Evolutionary conservation across 2,113 vertebrate species (phyloP).

Genomic region (Brevimyrus niger): DNA sequence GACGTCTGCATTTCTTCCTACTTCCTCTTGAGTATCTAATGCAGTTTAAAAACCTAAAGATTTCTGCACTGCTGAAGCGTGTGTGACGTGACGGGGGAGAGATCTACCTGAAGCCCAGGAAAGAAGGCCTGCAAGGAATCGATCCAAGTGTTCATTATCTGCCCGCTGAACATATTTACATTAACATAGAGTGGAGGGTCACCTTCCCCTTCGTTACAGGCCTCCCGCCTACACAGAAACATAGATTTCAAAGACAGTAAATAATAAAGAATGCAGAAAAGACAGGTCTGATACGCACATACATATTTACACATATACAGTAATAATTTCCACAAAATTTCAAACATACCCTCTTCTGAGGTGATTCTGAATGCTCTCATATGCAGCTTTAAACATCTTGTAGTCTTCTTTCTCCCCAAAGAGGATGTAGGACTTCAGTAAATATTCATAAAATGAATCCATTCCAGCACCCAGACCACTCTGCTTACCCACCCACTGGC

Average conservation of each 20-base stretch:
- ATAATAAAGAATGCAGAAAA: not conserved
- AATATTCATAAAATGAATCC: conserved; percentile 95
- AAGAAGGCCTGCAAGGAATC: conserved; percentile 99
- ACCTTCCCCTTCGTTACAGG: conserved; percentile 92
- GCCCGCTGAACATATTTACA: conserved; percentile 95
- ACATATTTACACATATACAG: not conserved
- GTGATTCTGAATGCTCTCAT: conserved; percentile 87
- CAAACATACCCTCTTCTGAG: conserved; percentile 82
- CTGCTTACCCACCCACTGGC: conserved; percentile 92
- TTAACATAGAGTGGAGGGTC: conserved; percentile 95
- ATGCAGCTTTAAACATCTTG: conserved; percentile 85
- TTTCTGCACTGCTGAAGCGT: not conserved
- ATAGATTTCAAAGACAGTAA: not conserved
- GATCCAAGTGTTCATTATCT: conserved; percentile 98
- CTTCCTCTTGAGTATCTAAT: not conserved
- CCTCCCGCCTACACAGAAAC: conserved; percentile 67
- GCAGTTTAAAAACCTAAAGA: not conserved
- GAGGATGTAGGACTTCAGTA: conserved; percentile 94
- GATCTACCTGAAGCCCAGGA: conserved; percentile 84
- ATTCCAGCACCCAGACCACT: conserved; percentile 93
- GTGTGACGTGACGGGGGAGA: too few relatives aligned
- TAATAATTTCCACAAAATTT: not conserved
- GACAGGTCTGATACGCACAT: not conserved
- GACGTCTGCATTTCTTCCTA: not conserved
- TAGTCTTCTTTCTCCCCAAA: conserved; percentile 93